Percentiles rank a stretch among this genome's conserved stretches.
Evolutionary conservation across 2,797 vertebrate species (phyloP).

Genomic region (Coregonus suidteri): DNA sequence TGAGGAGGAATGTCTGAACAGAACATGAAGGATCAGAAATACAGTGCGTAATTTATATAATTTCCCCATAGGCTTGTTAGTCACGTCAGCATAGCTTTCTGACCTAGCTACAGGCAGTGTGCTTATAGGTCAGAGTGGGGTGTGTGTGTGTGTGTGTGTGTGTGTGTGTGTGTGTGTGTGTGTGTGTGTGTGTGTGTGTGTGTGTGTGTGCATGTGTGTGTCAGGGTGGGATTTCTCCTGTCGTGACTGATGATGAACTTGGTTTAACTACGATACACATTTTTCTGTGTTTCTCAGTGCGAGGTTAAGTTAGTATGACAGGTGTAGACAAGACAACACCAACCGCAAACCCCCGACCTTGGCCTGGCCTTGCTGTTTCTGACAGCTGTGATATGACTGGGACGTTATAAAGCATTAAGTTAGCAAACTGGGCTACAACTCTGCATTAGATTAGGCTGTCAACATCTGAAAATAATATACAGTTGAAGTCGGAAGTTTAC

Average conservation of each 20-base stretch:
- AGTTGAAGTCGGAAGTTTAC: too few species aligned
- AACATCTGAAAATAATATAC: constrained; percentile 68
- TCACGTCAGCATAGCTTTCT: constrained; percentile 20
- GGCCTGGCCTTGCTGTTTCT: constrained; percentile 12
- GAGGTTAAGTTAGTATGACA: constrained; percentile 36
- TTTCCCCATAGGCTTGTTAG: constrained; percentile 9
- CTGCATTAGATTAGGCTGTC: constrained; percentile 67
- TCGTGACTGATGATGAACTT: constrained; percentile 31
- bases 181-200: neutral
- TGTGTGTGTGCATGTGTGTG: neutral
- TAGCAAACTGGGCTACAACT: constrained; percentile 67
- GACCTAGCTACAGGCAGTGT: constrained; percentile 5
- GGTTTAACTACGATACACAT: constrained; percentile 9
- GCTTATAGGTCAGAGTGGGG: constrained; percentile 9
- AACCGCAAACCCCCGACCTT: constrained; percentile 26
- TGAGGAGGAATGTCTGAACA: constrained; percentile 3
- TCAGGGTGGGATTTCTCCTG: constrained; percentile 20
- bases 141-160: constrained; percentile 4
- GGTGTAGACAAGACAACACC: constrained; percentile 34
- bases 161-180: neutral
- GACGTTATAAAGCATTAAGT: constrained; percentile 53
- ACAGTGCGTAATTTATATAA: constrained; percentile 15
- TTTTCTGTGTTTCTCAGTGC: constrained; percentile 11
- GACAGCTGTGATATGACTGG: constrained; percentile 50
- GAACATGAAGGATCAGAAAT: constrained; percentile 18